Percentiles rank a stretch among this genome's conserved stretches.
These are phyloP conservation scores for Polyergus mexicanus DNA, from an alignment of 1,140 invertebrate genomes.

Conservation along the genomic window DNA sequence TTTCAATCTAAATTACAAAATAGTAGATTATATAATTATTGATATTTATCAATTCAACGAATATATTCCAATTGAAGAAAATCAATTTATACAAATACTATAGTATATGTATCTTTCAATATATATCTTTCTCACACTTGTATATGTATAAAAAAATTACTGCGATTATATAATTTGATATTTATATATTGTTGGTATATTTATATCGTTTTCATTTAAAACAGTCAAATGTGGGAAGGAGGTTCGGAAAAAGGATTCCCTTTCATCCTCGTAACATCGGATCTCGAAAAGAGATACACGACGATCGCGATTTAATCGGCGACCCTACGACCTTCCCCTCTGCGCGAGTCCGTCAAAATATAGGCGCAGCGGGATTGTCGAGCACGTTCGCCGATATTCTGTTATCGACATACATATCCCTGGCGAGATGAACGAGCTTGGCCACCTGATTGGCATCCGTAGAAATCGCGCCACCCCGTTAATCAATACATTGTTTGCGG, in stretches of 20 bases:
- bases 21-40: no score
- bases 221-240: background rate
- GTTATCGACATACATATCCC: conserved; percentile 30
- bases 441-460: conserved; percentile 36
- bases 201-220: background rate
- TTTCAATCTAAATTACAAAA: no score
- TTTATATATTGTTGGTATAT: background rate
- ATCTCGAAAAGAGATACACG: background rate
- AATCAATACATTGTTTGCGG: conserved; percentile 32
- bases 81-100: no score
- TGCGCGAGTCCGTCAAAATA: conserved; percentile 15
- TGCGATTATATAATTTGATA: background rate
- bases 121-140: background rate
- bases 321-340: background rate
- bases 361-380: background rate
- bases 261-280: background rate
- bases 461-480: conserved; percentile 22
- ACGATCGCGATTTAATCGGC: conserved; percentile 18
- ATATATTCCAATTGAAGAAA: no score
- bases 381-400: conserved; percentile 42
- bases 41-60: no score
- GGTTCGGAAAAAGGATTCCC: background rate
- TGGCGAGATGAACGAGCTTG: conserved; percentile 28
- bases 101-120: no score
- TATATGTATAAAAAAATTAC: conserved; percentile 19